phyloP scores from a whole-genome alignment of 1,140 invertebrate species.

The Drosophila pseudoananassae region DNA sequence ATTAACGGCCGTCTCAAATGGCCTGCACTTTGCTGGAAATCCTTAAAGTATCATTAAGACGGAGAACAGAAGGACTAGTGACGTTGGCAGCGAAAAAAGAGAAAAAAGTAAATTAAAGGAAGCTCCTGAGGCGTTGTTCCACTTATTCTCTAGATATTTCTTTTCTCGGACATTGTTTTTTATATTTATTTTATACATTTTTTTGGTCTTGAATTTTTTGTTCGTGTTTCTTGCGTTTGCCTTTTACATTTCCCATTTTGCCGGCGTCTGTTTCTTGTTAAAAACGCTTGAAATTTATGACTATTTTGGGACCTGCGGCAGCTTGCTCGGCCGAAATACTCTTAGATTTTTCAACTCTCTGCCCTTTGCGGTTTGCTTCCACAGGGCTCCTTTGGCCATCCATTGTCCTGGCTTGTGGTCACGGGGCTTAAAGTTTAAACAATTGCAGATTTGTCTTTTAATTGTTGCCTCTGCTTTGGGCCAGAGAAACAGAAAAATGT shows the following conservation, averaged over 20 bases:
- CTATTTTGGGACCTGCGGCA: constrained; percentile 74
- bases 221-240: constrained; percentile 5
- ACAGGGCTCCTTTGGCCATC: constrained; percentile 16
- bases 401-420: constrained; percentile 42
- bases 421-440: constrained; percentile 48
- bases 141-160: constrained; percentile 47
- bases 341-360: constrained; percentile 58
- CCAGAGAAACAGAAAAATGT: constrained; percentile 7
- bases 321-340: constrained; percentile 60
- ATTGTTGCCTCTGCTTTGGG: constrained; percentile 33
- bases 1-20: constrained; percentile 27
- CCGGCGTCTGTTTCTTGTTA: constrained; percentile 70
- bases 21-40: constrained; percentile 24
- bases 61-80: constrained; percentile 1
- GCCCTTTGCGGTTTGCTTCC: constrained; percentile 47
- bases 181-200: background rate
- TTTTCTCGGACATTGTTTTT: constrained; percentile 10
- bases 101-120: constrained; percentile 69
- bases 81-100: constrained; percentile 1
- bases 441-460: constrained; percentile 52
- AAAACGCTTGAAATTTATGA: constrained; percentile 76
- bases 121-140: constrained; percentile 65
- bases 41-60: constrained; percentile 52
- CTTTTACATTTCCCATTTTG: constrained; percentile 52
- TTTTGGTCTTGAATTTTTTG: constrained; percentile 9